phyloP scores from a whole-genome alignment of 2,113 vertebrate species.

The Scolopax mira region DNA sequence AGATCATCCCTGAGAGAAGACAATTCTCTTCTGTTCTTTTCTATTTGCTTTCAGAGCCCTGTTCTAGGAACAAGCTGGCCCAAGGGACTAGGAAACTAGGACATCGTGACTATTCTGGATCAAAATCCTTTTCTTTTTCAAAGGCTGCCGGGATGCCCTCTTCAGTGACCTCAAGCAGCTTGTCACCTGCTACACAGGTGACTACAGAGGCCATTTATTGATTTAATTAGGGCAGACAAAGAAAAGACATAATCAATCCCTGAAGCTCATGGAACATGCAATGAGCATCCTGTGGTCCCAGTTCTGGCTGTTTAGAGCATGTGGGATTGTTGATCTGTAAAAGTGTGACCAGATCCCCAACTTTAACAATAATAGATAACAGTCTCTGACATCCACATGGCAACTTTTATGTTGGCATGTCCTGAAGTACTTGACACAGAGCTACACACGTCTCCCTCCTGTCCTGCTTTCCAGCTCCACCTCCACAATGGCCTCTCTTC shows the following conservation, averaged over 20 bases:
- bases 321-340: background rate
- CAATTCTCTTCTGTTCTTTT: background rate
- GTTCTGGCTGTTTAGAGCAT: background rate
- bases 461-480: background rate
- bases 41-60: slow-evolving; percentile 5
- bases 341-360: background rate
- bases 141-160: slow-evolving; percentile 1
- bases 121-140: slow-evolving; percentile 6
- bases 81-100: slow-evolving; percentile 28
- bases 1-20: background rate
- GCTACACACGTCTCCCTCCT: background rate
- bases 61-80: slow-evolving; percentile 36
- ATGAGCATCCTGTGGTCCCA: background rate
- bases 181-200: slow-evolving; percentile 28
- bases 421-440: background rate
- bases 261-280: background rate
- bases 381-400: background rate
- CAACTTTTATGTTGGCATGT: background rate
- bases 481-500: background rate
- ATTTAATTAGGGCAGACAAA: background rate
- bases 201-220: background rate
- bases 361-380: background rate
- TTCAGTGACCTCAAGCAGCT: background rate
- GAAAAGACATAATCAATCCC: background rate
- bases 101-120: slow-evolving; percentile 28